Evolutionary conservation across 2,797 vertebrate genomes (phyloP), one percentile per base, ranked within the genome.

Genomic region (Macroramphosus scolopax): DNA sequence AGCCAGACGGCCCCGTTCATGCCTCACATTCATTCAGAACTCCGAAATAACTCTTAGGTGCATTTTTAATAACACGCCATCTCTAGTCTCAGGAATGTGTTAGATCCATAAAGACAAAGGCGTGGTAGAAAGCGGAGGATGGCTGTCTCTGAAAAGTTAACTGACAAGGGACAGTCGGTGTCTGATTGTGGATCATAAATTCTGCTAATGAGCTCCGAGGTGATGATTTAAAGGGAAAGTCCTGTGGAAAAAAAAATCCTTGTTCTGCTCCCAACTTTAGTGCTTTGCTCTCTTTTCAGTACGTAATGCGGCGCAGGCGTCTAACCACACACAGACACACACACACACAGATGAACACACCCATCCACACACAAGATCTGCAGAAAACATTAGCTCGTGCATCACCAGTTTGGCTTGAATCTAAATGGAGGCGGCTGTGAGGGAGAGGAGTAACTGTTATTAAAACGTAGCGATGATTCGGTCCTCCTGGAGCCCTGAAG

Each of bases 51-150:
- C 66, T 64, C 48, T 20, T 20, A 45, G 38, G 42, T 64, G 63
- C 16, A n/a, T 78, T 80, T 75, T 75, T 81, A 86, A 87, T 81
- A 72, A 85, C 79, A 80, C 54, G 66, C 63, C 68, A 54, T 68
- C 68, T n/a, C n/a, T n/a, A n/a, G n/a, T 79, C 61, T 56, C 24
- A 72, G 79, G 83, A 83, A 86, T 87, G 80, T 36, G 59, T 79
- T 51, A 53, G 75, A 83, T 80, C 68, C 63, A 26, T 59, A 46
- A 68, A 64, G 64, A 71, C 56, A 50, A 68, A 80, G 74, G 77
- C 25, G 77, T 60, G 63, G 70, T 36, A 1, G 26, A 33, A 44
- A 13, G 55, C 17, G 47, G 28, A 1, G 34, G 34, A 57, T 47
- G 49, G 41, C 41, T 69, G 31, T 0, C 25, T n/a, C n/a, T n/a